Evolutionary conservation across 1,140 invertebrate species (phyloP).

Genomic region (Mactra quadrangularis): DNA sequence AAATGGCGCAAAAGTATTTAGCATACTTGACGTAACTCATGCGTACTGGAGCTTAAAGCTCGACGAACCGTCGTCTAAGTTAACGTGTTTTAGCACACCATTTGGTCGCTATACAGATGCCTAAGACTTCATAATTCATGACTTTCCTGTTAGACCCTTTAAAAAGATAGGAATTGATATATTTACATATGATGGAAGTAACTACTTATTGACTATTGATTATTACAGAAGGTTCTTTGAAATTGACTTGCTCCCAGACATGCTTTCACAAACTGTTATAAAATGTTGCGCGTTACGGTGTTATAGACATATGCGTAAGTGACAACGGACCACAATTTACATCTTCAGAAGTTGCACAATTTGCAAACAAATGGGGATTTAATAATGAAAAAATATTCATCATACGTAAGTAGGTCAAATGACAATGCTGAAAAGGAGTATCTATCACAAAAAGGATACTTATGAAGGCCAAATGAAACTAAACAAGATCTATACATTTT

Average conservation of each 20-base stretch:
- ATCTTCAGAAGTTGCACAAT: conserved; percentile 12
- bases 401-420: background rate
- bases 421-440: too few species aligned
- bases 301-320: background rate
- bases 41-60: too few species aligned
- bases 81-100: too few species aligned
- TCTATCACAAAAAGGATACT: too few species aligned
- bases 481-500: conserved; percentile 1
- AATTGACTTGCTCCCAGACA: conserved; percentile 41
- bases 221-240: conserved; percentile 65
- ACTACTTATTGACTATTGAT: conserved; percentile 53
- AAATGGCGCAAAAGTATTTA: too few species aligned
- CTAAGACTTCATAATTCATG: conserved; percentile 30
- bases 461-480: too few species aligned
- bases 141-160: conserved; percentile 52
- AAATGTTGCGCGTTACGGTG: conserved; percentile 27
- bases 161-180: too few species aligned
- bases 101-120: too few species aligned
- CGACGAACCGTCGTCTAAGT: too few species aligned
- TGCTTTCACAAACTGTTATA: too few species aligned
- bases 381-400: background rate
- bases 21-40: too few species aligned
- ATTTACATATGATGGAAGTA: too few species aligned
- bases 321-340: conserved; percentile 30
- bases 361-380: conserved; percentile 40